Conservation (phyloP, 1,140 invertebrate species). For the Trichogramma pretiosum region DNA sequence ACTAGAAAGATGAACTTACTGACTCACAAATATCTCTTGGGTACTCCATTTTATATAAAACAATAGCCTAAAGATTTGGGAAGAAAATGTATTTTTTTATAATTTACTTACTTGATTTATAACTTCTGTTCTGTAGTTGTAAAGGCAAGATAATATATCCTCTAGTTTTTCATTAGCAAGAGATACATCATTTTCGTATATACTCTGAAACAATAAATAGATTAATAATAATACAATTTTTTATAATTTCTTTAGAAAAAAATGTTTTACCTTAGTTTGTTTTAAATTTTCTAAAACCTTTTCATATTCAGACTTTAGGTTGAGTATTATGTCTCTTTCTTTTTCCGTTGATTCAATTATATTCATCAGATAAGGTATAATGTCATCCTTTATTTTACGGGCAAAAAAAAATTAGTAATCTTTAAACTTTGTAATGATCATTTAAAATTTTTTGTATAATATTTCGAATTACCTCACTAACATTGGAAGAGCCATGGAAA, state of each 20-base stretch:
- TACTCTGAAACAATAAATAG: constrained; percentile 13
- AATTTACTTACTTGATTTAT: constrained; percentile 24
- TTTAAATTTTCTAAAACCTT: constrained; percentile 5
- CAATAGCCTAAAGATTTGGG: too few relatives aligned
- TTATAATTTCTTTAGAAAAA: too few relatives aligned
- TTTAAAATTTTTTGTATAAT: too few relatives aligned
- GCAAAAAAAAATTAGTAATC: too few relatives aligned
- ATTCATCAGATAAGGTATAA: constrained; percentile 23
- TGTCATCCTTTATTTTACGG: constrained; percentile 27
- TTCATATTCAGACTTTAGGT: constrained; percentile 25
- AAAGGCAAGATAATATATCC: constrained; percentile 21
- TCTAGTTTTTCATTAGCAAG: constrained; percentile 21
- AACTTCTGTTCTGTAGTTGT: constrained; percentile 21
- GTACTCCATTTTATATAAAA: too few relatives aligned
- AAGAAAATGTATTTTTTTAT: neutral
- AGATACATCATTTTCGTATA: constrained; percentile 15
- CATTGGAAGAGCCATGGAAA: too few relatives aligned
- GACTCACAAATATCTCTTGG: too few relatives aligned
- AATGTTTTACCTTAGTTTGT: constrained; percentile 8
- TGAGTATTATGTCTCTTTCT: constrained; percentile 23
- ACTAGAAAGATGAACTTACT: constrained; percentile 1
- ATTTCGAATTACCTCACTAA: too few relatives aligned
- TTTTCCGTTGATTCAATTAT: constrained; percentile 25
- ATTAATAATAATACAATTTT: too few relatives aligned
- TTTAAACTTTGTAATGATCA: too few relatives aligned